Base-by-base conservation (phyloP, 1,140 invertebrate genomes). In the Megalonaias nervosa region DNA sequence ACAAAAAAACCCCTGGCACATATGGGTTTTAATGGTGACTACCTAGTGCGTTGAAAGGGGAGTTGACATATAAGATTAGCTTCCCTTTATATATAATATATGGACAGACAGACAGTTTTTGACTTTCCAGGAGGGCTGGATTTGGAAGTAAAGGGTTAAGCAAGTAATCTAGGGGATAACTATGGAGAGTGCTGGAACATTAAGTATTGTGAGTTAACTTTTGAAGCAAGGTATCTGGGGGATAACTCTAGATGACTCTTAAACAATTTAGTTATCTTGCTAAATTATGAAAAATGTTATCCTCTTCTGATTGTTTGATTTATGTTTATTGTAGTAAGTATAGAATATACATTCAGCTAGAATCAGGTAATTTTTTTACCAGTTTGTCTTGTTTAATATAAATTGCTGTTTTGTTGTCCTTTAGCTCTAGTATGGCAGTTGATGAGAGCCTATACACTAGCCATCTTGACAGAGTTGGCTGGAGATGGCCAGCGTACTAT, bases 371-470 rank as follows among this genome's bases (percentile, higher is more conserved):
- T 57, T 11, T 31, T 61, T 48, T 9, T 48, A 48, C 6, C 38
- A 48, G 38, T 48, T 9, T 48, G 6, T 48, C 38, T 48, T 48
- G 38, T 48, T 48, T 48, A 48, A 48, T 31, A 31, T 31, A 31
- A 31, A 48, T 55, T 60, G 1, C 13, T 11, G 17, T 12, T 77
- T 73, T 23, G 67, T 75, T 72, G 61, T 67, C 26, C 86, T 90
- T 26, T 89, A 95, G 98, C 98, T 17, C 91, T 99, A 12, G 97
- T 99, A 67, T 99, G 98, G 98, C 98, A 99, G 91, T 91, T 99
- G 79, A 99, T 99, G 98, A 93, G 98, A 77, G 97, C 97, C 1
- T 99, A 99, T 92, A 99, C 98, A 0, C 92, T 99, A 71, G 97
- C 96, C 12, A 94, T 99, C 65, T 91, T 99, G 60, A 96, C 96